Percentiles rank a stretch among this genome's conserved stretches.
These are phyloP conservation scores for Leptopilina clavipes DNA, from an alignment of 1,140 invertebrate species.

Conservation along the genomic window DNA sequence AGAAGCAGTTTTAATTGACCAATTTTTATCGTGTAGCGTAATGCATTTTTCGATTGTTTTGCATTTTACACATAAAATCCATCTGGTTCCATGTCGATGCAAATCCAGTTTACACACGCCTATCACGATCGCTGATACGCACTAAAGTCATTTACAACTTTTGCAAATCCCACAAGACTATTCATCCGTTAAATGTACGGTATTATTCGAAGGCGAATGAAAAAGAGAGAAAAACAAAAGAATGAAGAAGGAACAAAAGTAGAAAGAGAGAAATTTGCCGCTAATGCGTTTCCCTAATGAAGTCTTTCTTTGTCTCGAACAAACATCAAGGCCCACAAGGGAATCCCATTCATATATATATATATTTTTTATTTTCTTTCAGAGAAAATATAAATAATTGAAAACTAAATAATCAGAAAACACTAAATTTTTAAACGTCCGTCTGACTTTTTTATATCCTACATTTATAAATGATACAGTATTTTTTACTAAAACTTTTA, in stretches of 20 bases:
- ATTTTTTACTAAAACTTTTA: too few species aligned
- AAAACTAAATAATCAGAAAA: neutral
- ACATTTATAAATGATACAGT: neutral
- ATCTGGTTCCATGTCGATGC: conserved; percentile 25
- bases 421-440: neutral
- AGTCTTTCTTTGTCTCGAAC: too few species aligned
- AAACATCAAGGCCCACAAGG: too few species aligned
- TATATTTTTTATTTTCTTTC: neutral
- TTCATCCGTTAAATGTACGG: conserved; percentile 36
- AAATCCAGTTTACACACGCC: too few species aligned
- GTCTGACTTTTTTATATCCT: too few species aligned
- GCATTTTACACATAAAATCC: conserved; percentile 25
- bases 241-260: neutral
- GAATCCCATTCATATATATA: too few species aligned
- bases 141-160: conserved; percentile 43
- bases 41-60: conserved; percentile 23
- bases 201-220: conserved; percentile 35
- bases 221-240: conserved; percentile 48
- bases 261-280: too few species aligned
- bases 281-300: too few species aligned
- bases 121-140: conserved; percentile 44
- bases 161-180: conserved; percentile 34
- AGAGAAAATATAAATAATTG: neutral
- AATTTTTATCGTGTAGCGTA: conserved; percentile 11
- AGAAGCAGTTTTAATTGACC: neutral